Percentiles rank a stretch among this genome's conserved stretches.
Conservation (phyloP, 2,797 vertebrate species). For the Okamejei kenojei region DNA sequence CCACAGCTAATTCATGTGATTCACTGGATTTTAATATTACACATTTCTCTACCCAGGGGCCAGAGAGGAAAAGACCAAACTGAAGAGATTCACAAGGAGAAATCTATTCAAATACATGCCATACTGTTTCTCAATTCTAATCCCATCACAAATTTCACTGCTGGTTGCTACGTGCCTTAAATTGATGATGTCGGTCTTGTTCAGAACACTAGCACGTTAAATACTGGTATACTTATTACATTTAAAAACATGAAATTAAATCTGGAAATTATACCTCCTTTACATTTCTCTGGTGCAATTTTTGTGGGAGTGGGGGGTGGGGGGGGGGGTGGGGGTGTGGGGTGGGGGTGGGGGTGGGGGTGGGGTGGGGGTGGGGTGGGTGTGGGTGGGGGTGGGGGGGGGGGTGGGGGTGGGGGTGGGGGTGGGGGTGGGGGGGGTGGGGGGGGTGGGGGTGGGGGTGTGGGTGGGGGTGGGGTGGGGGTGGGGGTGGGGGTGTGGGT, state of each 20-base stretch:
- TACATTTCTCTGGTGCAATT: background rate
- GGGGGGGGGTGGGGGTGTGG: too few relatives aligned
- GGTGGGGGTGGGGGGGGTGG: too few relatives aligned
- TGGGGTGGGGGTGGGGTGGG: too few relatives aligned
- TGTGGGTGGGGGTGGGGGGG: too few relatives aligned
- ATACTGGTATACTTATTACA: background rate
- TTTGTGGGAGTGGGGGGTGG: too few relatives aligned
- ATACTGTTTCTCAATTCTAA: background rate
- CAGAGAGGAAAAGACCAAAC: slow-evolving; percentile 39
- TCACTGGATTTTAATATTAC: slow-evolving; percentile 40
- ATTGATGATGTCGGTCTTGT: background rate
- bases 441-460: too few relatives aligned
- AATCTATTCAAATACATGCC: background rate
- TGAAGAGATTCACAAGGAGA: background rate
- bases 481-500: too few relatives aligned
- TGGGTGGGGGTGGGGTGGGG: too few relatives aligned
- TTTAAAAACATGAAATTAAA: background rate
- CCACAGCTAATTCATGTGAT: slow-evolving; percentile 44
- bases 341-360: too few relatives aligned
- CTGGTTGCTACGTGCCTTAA: background rate
- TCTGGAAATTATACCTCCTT: background rate
- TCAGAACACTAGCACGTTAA: background rate
- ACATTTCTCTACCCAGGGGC: slow-evolving; percentile 41
- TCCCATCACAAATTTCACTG: background rate
- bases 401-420: too few relatives aligned